Base-by-base conservation (phyloP, 1,140 invertebrate genomes). In the Thaumatotibia leucotreta region DNA sequence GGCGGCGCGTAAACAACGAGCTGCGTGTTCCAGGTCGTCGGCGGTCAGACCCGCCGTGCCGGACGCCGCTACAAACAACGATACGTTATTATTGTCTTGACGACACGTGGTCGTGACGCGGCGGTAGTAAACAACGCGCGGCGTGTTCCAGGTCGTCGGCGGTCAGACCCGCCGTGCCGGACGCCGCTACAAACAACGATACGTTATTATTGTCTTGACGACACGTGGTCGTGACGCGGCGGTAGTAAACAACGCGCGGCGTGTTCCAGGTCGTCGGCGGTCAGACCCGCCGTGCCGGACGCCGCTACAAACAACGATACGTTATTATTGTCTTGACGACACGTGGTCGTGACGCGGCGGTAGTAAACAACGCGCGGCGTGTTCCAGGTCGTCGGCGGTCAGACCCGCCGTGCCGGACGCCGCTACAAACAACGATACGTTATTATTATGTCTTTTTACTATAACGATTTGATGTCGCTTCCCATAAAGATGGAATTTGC, bases 71-170 rank as follows among this genome's bases (percentile, higher is more conserved):
- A 89, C 80, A 74, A 27, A 54, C 9, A 10, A 49, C 17, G 3
- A 0, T 11, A n/a, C 4, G 32, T 11, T 0, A n/a, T 11, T 33
- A 11, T n/a, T n/a, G n/a, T n/a, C 6, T 94, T 92, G 45, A 97
- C 93, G 8, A 95, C 82, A 0, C 93, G 91, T 0, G 94, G 95
- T n/a, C 94, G 93, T 62, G 97, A 96, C 35, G 96, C 95, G 11
- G 98, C 86, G 0, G 97, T 95, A 69, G 92, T 50, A 96, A 80
- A 84, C 97, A 98, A 61, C 97, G 91, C n/a, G 96, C 94, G 27
- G 98, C 95, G 76, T 98, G 94, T 83, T 99, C 98, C 24, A 94
- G 91, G 88, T 99, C 98, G 88, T 99, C 99, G 83, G 99, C 97
- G 5, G 97, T 99, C 66, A 99, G 98, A 0, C 94, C 92, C 85